These are phyloP conservation scores for Knipowitschia caucasica DNA, from an alignment of 2,797 vertebrate genomes.

Conservation along the genomic window DNA sequence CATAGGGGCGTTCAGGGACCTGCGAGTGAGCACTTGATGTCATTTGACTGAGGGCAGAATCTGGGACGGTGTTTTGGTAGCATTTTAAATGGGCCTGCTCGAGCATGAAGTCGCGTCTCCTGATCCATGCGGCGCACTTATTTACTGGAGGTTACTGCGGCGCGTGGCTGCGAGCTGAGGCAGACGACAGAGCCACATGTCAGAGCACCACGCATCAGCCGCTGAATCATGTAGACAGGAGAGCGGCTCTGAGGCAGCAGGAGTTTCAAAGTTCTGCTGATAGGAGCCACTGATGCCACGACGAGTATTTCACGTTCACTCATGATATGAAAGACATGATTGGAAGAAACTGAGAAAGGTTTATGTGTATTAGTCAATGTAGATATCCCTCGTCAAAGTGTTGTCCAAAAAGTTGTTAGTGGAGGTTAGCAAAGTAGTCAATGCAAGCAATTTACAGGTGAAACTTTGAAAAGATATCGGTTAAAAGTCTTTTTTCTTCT, in stretches of 20 bases:
- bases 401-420: too few relatives aligned
- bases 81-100: constrained; percentile 70
- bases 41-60: constrained; percentile 71
- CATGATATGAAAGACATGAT: neutral
- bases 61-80: constrained; percentile 69
- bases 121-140: constrained; percentile 67
- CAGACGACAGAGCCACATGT: constrained; percentile 49
- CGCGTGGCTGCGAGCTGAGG: constrained; percentile 45
- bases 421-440: too few relatives aligned
- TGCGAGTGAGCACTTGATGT: constrained; percentile 72
- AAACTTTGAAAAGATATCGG: too few relatives aligned
- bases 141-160: constrained; percentile 63
- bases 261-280: constrained; percentile 12
- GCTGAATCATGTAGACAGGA: constrained; percentile 46
- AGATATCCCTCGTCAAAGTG: too few relatives aligned
- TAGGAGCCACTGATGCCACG: neutral
- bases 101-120: constrained; percentile 66
- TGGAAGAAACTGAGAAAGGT: neutral
- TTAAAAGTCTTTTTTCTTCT: too few relatives aligned
- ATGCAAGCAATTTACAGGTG: too few relatives aligned
- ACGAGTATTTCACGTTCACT: neutral
- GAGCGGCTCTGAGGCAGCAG: constrained; percentile 23
- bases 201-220: constrained; percentile 42
- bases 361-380: too few relatives aligned
- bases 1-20: constrained; percentile 69